Base-by-base conservation (phyloP, 2,113 vertebrate species). In the Cnemophilus loriae region DNA sequence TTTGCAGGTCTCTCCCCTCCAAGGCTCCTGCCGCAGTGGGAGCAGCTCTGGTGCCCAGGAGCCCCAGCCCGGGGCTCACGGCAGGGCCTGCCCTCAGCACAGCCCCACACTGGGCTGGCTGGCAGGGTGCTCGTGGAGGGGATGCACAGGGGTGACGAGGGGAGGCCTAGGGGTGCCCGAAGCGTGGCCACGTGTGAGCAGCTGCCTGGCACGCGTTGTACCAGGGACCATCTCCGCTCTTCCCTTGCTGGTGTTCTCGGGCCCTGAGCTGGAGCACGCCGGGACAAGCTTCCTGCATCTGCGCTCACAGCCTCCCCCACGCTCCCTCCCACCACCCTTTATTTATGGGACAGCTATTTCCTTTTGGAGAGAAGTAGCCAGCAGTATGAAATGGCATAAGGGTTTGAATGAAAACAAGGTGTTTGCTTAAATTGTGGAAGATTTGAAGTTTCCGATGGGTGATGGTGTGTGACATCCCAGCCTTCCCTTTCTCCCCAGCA, bases 331-430 rank as follows among this genome's bases (percentile, higher is more conserved):
- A 95, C 73, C 87, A 42, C 69, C 76, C 56, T 46, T 95, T 97
- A 96, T 97, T 97, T 96, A 96, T 96, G 95, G 94, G 95, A 95
- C 96, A 97, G 96, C 94, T 91, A 97, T 95, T 97, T 97, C 97
- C 97, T 97, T 87, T 96, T 3, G 0, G 83, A 53, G 69, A 91
- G 78, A 85, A 88, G 84, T 65, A 80, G 94, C 94, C 92, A 94
- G 84, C 69, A 74, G 84, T 55, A n/a, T 14, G 91, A 83, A 87
- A 93, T 86, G 59, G 55, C 80, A 91, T 27, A 85, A 89, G n/a
- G 50, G 22, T 69, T 84, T 71, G 69, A 60, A 94, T 70, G 84
- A 83, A 96, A 96, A 95, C 73, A 77, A 71, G 59, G 87, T 57
- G 60, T 49, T 84, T 73, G 65, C 69, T 61, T 13, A 7, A 61